phyloP scores from a whole-genome alignment of 2,888 invertebrate species.

The Mimas tiliae region DNA sequence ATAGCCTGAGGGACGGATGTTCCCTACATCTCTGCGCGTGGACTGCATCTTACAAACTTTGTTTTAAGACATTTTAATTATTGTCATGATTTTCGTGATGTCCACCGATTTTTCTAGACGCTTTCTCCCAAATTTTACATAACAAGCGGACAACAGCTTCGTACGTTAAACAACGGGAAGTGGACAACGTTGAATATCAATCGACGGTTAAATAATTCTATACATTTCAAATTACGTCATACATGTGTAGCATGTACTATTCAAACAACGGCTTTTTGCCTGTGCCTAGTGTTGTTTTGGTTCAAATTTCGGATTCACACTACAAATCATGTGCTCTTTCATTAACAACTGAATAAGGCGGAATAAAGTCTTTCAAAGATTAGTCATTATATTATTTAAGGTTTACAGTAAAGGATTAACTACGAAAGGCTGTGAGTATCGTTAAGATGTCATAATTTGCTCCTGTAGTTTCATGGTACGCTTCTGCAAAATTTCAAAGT shows the following conservation, averaged over 20 bases:
- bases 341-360: too few species aligned
- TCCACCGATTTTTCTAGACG: not conserved
- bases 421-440: too few species aligned
- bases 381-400: too few species aligned
- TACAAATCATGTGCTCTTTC: not conserved
- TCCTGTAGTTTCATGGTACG: too few species aligned
- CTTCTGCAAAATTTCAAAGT: too few species aligned
- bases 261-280: not conserved
- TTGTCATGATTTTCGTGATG: not conserved
- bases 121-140: conserved; percentile 7
- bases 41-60: too few species aligned
- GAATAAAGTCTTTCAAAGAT: too few species aligned
- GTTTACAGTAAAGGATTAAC: too few species aligned
- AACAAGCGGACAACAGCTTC: conserved; percentile 2
- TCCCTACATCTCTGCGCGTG: too few species aligned
- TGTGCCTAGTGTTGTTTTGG: not conserved
- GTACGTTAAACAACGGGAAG: conserved; percentile 23
- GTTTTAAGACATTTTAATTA: not conserved
- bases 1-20: too few species aligned
- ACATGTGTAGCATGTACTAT: not conserved
- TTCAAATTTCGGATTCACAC: not conserved
- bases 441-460: too few species aligned
- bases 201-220: conserved; percentile 7
- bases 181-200: conserved; percentile 8
- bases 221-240: conserved; percentile 14